These are phyloP conservation scores for Verasper variegatus DNA, from an alignment of 2,113 vertebrate genomes.

Conservation along the genomic window DNA sequence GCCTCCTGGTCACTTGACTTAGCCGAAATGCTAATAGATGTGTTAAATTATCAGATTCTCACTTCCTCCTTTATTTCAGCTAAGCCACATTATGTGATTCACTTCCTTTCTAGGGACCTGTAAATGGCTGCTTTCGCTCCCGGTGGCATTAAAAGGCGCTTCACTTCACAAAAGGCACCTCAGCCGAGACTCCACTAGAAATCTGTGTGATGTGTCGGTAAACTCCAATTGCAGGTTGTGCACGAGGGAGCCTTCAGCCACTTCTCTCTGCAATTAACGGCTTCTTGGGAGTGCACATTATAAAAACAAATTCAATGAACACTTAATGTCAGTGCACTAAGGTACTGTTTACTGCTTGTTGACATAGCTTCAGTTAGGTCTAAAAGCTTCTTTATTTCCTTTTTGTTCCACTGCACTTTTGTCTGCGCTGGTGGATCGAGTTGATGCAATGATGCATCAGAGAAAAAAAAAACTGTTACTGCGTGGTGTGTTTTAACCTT, in stretches of 20 bases:
- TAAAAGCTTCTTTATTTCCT: conserved; percentile 67
- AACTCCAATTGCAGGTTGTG: conserved; percentile 66
- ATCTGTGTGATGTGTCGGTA: conserved; percentile 60
- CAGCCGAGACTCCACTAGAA: conserved; percentile 54
- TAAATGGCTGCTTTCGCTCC: conserved; percentile 72
- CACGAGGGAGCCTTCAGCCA: conserved; percentile 61
- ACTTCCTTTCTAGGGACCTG: conserved; percentile 63
- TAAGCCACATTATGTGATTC: conserved; percentile 77
- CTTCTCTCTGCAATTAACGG: conserved; percentile 64
- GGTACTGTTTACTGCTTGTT: conserved; percentile 64
- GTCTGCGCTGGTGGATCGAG: not conserved
- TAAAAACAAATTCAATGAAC: conserved; percentile 61
- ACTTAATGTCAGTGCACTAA: conserved; percentile 59
- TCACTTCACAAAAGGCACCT: conserved; percentile 69
- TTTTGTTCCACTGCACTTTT: conserved; percentile 33
- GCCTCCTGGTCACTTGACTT: conserved; percentile 80
- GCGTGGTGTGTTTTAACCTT: not conserved
- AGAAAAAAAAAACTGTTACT: conserved; percentile 22
- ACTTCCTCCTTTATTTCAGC: conserved; percentile 70
- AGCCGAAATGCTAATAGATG: conserved; percentile 74
- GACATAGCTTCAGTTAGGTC: conserved; percentile 47
- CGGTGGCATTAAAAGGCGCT: conserved; percentile 62
- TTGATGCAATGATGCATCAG: conserved; percentile 16
- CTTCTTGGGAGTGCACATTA: conserved; percentile 53
- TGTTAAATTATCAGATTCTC: conserved; percentile 76